Evolutionary conservation across 2,113 vertebrate genomes (phyloP).

Genomic region (Romanogobio albipinnatus): DNA sequence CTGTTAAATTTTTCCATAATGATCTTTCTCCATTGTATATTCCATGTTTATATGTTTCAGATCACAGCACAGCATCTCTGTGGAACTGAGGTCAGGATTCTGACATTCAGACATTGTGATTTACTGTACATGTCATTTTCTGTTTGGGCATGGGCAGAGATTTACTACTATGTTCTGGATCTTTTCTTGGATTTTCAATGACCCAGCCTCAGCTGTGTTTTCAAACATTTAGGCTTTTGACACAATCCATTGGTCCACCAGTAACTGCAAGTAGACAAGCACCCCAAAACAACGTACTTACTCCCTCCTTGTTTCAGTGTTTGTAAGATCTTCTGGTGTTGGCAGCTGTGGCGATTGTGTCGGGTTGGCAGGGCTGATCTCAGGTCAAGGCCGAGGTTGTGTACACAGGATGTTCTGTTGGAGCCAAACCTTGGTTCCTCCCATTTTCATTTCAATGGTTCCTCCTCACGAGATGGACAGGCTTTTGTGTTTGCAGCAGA

Average conservation of each 20-base stretch:
- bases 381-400: conserved; percentile 43
- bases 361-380: conserved; percentile 26
- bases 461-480: conserved; percentile 41
- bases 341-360: background rate
- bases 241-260: background rate
- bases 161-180: background rate
- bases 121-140: background rate
- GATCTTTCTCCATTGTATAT: background rate
- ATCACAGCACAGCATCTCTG: background rate
- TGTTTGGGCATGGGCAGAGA: background rate
- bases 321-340: background rate
- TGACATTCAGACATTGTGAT: background rate
- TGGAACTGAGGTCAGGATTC: background rate
- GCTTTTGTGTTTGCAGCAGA: conserved; percentile 69
- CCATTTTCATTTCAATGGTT: conserved; percentile 19
- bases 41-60: background rate
- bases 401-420: conserved; percentile 45
- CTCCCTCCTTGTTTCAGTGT: background rate
- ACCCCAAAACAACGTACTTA: background rate
- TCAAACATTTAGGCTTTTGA: background rate
- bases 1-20: background rate
- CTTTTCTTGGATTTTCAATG: background rate
- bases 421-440: conserved; percentile 42
- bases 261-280: background rate
- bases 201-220: background rate